phyloP scores from a whole-genome alignment of 2,113 vertebrate species.

The Arvicanthis niloticus region DNA sequence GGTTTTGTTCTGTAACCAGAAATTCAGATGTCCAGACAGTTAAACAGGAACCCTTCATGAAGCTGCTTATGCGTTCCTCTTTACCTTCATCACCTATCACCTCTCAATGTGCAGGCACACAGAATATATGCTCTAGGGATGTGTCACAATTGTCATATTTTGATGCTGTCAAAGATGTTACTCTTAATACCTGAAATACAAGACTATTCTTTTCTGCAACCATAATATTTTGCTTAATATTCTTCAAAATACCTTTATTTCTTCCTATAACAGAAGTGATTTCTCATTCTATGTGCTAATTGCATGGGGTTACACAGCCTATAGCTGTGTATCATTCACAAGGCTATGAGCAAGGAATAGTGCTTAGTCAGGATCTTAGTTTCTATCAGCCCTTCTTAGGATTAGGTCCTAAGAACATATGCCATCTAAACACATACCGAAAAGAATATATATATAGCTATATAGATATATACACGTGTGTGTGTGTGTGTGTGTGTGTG shows the following conservation, averaged over 20 bases:
- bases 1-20: not conserved
- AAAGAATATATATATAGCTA: too few species aligned
- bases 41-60: not conserved
- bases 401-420: constrained; percentile 7
- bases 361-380: not conserved
- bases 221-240: not conserved
- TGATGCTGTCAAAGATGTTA: not conserved
- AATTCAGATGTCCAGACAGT: not conserved
- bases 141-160: not conserved
- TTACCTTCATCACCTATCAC: not conserved
- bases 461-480: too few species aligned
- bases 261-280: not conserved
- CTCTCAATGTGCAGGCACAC: not conserved
- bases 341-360: not conserved
- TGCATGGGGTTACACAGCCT: not conserved
- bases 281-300: not conserved
- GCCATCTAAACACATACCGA: not conserved
- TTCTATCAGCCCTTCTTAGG: not conserved
- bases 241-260: not conserved
- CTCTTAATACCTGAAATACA: not conserved
- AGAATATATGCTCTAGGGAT: not conserved
- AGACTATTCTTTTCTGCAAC: not conserved
- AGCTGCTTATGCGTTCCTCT: not conserved
- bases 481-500: too few species aligned
- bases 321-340: not conserved